Base-by-base conservation (phyloP, 2,113 vertebrate genomes). In the Murina feae region DNA sequence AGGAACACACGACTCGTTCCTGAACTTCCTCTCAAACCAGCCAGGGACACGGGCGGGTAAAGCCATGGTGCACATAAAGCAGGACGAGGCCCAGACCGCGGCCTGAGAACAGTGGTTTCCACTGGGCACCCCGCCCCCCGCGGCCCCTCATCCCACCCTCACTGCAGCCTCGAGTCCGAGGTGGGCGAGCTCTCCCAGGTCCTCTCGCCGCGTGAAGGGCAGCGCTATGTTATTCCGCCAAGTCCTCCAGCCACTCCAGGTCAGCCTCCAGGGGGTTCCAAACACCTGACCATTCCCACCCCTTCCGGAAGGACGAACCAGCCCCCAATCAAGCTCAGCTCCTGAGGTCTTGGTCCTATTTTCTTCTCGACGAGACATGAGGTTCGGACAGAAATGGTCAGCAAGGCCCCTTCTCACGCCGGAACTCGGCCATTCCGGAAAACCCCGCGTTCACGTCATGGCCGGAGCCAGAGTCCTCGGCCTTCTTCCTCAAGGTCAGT, bases 31-130 rank as follows among this genome's bases (percentile, higher is more conserved):
- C 49, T 47, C 25, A 8, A 74, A 39, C 13, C n/a, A 28, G 28
- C 6, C 82, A 51, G 23, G 7, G 66, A 12, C 0, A 0, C 1
- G 30, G 44, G 12, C 0, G 0, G 16, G 17, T 25, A 28, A 63
- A 80, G 37, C 25, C n/a, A 32, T 10, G 11, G 17, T 0, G n/a
- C 11, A 63, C 85, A 65, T 37, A 74, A 66, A 60, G 20, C n/a
- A 30, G 3, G 44, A 55, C 42, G 6, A 7, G 0, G 16, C 44
- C 47, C 47, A 55, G 37, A 11, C 30, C 68, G 5, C 1, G 23
- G 1, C 3, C 51, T 6, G 4, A 30, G 47, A 30, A 2, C 0
- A 2, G 21, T 23, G 49, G 58, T 65, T 23, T 17, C 23, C 9
- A 2, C 32, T 4, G 18, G 20, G 20, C 4, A 35, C 30, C 23